phyloP scores from a whole-genome alignment of 1,140 invertebrate genomes.

The Lucilia cuprina region DNA sequence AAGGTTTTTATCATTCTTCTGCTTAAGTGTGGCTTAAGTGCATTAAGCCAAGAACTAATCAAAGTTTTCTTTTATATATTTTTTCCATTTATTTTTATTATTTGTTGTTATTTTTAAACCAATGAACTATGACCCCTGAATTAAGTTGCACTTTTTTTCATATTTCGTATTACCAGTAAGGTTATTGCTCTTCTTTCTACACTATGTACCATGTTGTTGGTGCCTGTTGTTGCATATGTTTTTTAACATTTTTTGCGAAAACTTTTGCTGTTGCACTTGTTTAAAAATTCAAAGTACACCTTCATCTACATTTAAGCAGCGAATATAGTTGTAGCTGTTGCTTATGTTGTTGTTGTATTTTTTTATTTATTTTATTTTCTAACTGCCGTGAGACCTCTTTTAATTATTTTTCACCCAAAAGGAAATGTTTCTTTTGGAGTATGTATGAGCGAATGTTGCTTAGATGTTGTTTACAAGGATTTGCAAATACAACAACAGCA shows the following conservation, averaged over 20 bases:
- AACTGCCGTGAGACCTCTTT: slow-evolving; percentile 1
- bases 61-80: neutral
- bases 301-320: neutral
- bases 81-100: neutral
- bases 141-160: neutral
- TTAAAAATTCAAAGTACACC: slow-evolving; percentile 2
- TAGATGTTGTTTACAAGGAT: slow-evolving; percentile 2
- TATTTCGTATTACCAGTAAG: neutral
- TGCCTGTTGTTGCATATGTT: too few relatives aligned
- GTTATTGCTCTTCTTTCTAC: neutral
- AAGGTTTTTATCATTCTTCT: too few relatives aligned
- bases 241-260: too few relatives aligned
- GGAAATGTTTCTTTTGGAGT: slow-evolving; percentile 2
- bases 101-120: neutral
- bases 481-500: neutral
- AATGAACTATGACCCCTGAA: slow-evolving; percentile 1
- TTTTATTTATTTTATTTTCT: too few relatives aligned
- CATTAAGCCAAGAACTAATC: too few relatives aligned
- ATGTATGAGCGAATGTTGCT: neutral
- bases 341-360: neutral
- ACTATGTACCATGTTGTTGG: neutral
- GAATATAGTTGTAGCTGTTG: neutral
- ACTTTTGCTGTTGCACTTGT: neutral
- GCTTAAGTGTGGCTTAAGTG: too few relatives aligned
- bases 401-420: slow-evolving; percentile 3